Percentiles rank a stretch among this genome's conserved stretches.
Conservation (phyloP, 2,113 vertebrate genomes). For the Callocephalon fimbriatum region DNA sequence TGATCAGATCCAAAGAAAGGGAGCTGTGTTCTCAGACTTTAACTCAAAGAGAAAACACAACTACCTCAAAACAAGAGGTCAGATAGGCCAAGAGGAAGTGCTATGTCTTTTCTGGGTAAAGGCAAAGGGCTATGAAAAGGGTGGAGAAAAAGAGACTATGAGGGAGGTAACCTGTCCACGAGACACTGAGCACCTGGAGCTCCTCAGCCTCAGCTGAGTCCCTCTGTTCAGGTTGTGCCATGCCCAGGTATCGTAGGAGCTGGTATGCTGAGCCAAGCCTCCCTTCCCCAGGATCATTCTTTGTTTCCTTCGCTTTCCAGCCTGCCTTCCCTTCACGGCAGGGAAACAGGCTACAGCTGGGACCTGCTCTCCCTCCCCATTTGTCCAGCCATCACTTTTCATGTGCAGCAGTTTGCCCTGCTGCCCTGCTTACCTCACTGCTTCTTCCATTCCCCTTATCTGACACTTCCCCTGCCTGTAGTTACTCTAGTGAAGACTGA, state of each 20-base stretch:
- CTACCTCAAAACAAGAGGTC: background rate
- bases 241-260: background rate
- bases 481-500: background rate
- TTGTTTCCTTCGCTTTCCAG: background rate
- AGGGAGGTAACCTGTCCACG: background rate
- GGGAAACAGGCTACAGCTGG: background rate
- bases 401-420: background rate
- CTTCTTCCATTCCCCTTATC: background rate
- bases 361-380: background rate
- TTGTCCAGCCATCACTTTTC: background rate
- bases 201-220: background rate
- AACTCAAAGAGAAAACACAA: background rate
- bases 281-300: background rate
- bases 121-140: background rate
- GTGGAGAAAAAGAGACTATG: background rate
- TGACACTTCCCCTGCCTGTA: background rate
- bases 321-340: background rate
- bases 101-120: background rate
- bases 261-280: background rate
- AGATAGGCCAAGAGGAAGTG: conserved; percentile 10
- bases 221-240: background rate
- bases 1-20: background rate
- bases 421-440: background rate
- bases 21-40: background rate
- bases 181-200: background rate